A percentile compares a stretch with the other conserved stretches of the same genome.
phyloP scores from a whole-genome alignment of 2,113 vertebrate genomes.

The Pelodiscus sinensis region DNA sequence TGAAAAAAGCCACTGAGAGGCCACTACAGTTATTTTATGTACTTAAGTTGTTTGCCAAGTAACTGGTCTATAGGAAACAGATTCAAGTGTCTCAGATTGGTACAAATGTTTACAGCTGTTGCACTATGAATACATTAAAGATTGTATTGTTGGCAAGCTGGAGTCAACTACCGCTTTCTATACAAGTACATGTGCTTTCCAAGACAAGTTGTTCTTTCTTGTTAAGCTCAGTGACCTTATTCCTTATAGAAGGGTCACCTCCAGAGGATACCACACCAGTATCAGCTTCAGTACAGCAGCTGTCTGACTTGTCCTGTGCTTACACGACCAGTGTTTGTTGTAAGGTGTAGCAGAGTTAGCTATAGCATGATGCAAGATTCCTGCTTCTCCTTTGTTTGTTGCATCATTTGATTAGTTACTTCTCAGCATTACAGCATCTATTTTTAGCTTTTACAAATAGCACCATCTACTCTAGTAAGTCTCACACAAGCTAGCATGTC shows the following conservation, averaged over 20 bases:
- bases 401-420: constrained; percentile 33
- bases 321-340: neutral
- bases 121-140: neutral
- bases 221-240: neutral
- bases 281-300: neutral
- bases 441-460: neutral
- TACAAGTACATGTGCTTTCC: neutral
- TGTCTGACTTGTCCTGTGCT: neutral
- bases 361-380: constrained; percentile 17
- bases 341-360: neutral
- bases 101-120: neutral
- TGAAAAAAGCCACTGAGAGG: no score
- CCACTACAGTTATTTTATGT: neutral
- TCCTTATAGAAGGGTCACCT: rapidly evolving
- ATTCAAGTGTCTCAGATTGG: neutral
- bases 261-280: neutral
- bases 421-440: neutral
- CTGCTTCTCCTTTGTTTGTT: neutral
- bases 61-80: no score
- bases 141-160: rapidly evolving
- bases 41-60: neutral
- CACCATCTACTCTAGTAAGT: neutral
- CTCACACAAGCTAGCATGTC: neutral
- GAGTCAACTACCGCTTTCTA: neutral
- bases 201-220: neutral